Base-by-base conservation (phyloP, 2,113 vertebrate genomes). In the Columba livia region DNA sequence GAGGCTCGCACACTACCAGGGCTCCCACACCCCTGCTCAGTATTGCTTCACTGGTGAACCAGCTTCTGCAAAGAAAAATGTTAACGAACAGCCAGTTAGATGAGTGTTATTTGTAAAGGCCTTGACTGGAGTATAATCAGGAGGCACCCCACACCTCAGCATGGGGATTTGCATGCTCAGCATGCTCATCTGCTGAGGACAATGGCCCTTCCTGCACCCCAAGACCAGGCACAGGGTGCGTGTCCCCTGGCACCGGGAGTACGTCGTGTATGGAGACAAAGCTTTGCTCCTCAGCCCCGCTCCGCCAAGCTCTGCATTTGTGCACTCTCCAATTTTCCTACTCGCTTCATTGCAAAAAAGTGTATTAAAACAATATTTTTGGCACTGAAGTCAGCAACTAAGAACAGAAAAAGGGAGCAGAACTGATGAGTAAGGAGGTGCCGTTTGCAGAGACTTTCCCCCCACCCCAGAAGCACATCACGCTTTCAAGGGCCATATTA, bases 211-310 rank as follows among this genome's bases (percentile, higher is more conserved):
- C 26, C 32, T 1, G 1, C 36, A 72, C 47, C 28, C 65, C 66
- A 47, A 8, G 44, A 19, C 18, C 20, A 13, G 44, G 53, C 28
- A 0, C 34, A 34, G 29, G 17, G 19, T 3, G 8, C 10, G 25
- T 6, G 2, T 3, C 69, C 56, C 48, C 31, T 14, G 53, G 42
- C 79, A 78, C 20, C 21, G 9, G 4, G 28, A 40, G 16, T 23
- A 12, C 57, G 11, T 4, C 2, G 0, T 5, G 3, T 2, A 15
- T 2, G 1, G 12, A 17, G 24, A 29, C 26, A 57, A 72, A 51
- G 32, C 36, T 64, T 73, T 51, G 34, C 12, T 50, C 34, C 38
- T 11, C 18, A 3, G 21, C 11, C 6, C 15, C 32, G 10, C 15
- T 71, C n/a, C 50, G 51, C 70, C 32, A 51, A 29, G 32, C 29